Conservation (phyloP, 92 coral and sea anemone species). For the Muricea muricata region DNA sequence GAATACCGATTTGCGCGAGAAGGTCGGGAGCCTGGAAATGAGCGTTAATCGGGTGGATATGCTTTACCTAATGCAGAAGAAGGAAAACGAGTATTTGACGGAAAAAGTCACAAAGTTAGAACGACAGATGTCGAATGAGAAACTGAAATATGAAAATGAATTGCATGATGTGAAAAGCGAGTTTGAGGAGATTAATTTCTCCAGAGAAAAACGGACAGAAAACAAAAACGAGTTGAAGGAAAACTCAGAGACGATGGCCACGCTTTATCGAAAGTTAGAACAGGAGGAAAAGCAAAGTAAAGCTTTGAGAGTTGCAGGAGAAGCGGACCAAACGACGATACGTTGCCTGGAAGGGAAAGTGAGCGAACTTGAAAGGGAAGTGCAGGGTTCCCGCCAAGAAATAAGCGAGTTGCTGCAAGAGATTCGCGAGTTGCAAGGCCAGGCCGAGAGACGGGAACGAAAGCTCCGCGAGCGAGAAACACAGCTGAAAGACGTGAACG, state of each 20-base stretch:
- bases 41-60: conserved; percentile 78
- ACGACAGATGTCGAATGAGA: conserved; percentile 78
- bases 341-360: conserved; percentile 79
- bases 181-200: conserved; percentile 54
- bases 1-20: conserved; percentile 72
- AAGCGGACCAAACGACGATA: conserved; percentile 91
- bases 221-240: conserved; percentile 8
- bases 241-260: neutral
- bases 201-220: conserved; percentile 15
- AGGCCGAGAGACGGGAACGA: conserved; percentile 43
- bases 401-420: conserved; percentile 77
- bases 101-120: conserved; percentile 82
- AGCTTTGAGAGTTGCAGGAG: conserved; percentile 78
- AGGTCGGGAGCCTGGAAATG: conserved; percentile 73
- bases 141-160: conserved; percentile 83
- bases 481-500: conserved; percentile 58
- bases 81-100: conserved; percentile 88
- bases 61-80: conserved; percentile 83
- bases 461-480: conserved; percentile 71
- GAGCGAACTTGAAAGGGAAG: conserved; percentile 74
- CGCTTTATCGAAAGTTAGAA: conserved; percentile 50
- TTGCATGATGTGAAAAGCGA: conserved; percentile 77
- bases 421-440: conserved; percentile 81
- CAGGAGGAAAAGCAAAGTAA: conserved; percentile 83
- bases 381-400: conserved; percentile 71